These are phyloP conservation scores for Isotomurus palustris DNA, from an alignment of 2,888 invertebrate genomes.

Conservation along the genomic window DNA sequence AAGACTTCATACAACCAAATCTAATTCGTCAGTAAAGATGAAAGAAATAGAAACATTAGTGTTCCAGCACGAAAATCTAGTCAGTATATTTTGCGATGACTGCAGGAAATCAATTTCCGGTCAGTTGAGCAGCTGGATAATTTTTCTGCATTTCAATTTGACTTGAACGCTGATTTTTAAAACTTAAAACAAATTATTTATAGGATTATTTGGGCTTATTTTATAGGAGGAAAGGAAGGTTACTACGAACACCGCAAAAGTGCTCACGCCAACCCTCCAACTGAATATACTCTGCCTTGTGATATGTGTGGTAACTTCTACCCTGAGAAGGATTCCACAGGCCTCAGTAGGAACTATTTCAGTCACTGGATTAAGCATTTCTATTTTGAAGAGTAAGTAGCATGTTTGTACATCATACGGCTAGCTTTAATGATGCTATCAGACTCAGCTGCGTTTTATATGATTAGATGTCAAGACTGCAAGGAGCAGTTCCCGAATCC, in stretches of 20 bases:
- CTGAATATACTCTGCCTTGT: conserved; percentile 10
- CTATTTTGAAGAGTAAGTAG: conserved; percentile 16
- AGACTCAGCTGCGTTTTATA: background rate
- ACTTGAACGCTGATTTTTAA: background rate
- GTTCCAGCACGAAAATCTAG: conserved; percentile 4
- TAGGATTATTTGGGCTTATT: no score
- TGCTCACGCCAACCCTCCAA: background rate
- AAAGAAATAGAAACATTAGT: conserved; percentile 16
- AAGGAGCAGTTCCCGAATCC: conserved; percentile 11
- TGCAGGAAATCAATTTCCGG: conserved; percentile 15
- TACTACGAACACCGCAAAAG: conserved; percentile 4
- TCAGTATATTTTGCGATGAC: conserved; percentile 15
- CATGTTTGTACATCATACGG: background rate
- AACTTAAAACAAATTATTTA: no score
- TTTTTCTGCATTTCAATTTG: background rate
- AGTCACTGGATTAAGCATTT: conserved; percentile 15
- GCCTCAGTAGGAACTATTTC: conserved; percentile 11
- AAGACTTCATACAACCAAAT: conserved; percentile 10
- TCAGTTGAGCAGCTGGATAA: background rate
- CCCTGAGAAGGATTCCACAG: conserved; percentile 16
- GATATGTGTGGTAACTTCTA: conserved; percentile 17
- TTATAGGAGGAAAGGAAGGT: conserved; percentile 11
- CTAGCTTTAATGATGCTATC: background rate
- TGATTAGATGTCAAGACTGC: conserved; percentile 1
- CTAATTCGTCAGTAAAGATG: conserved; percentile 14